A percentile compares a stretch with the other conserved stretches of the same genome.
These are phyloP conservation scores for Morus bassanus DNA, from an alignment of 2,797 vertebrate species.

Conservation along the genomic window DNA sequence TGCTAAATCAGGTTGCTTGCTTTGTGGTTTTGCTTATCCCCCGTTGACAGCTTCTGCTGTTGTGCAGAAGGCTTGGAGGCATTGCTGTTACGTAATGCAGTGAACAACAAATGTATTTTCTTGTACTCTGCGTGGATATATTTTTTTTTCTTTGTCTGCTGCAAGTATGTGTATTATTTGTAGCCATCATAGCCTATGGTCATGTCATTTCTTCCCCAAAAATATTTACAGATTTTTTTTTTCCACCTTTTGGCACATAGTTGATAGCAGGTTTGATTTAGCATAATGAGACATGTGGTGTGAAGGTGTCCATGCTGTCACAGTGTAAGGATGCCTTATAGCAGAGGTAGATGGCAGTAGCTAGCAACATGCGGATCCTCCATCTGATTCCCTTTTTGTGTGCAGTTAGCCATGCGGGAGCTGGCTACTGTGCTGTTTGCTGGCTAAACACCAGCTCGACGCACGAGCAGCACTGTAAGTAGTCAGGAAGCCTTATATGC, in stretches of 20 bases:
- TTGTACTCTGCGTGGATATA: neutral
- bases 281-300: neutral
- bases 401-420: neutral
- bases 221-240: neutral
- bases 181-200: neutral
- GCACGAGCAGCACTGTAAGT: neutral
- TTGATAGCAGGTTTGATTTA: neutral
- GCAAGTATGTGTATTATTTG: neutral
- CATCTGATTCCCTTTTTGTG: neutral
- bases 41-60: neutral
- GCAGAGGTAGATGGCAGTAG: neutral
- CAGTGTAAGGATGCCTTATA: neutral
- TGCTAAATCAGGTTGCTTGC: neutral
- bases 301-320: neutral
- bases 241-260: neutral
- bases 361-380: neutral
- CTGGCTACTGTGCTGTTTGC: neutral
- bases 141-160: neutral
- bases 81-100: rapidly evolving
- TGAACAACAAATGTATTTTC: neutral
- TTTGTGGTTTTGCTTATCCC: neutral
- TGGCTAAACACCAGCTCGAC: neutral
- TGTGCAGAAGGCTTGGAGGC: neutral
- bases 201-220: neutral
- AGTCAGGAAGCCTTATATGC: neutral